Percentiles rank a stretch among this genome's conserved stretches.
Evolutionary conservation across 2,888 invertebrate species (phyloP).

Genomic region (Folsomia candida): DNA sequence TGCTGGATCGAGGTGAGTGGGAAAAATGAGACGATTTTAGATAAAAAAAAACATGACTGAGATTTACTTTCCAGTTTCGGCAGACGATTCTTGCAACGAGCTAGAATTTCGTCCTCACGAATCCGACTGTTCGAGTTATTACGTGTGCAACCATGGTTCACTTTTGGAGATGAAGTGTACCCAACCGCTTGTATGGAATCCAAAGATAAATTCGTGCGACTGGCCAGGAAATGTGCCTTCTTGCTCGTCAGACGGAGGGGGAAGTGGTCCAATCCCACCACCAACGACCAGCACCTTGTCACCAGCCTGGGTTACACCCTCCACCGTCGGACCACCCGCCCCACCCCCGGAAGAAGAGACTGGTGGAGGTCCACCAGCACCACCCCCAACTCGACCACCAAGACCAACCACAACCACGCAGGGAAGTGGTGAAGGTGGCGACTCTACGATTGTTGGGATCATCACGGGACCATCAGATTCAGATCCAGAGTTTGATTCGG

Average conservation of each 20-base stretch:
- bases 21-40: too few species aligned
- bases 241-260: not conserved
- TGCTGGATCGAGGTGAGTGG: too few species aligned
- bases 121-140: not conserved
- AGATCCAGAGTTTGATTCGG: not conserved
- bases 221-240: too few species aligned
- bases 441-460: not conserved
- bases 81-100: conserved; percentile 26
- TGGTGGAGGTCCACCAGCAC: not conserved
- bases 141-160: not conserved
- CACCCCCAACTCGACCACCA: not conserved
- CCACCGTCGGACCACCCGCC: not conserved
- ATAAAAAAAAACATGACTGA: too few species aligned
- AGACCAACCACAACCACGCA: not conserved
- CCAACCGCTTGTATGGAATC: conserved; percentile 5
- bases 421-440: not conserved
- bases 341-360: not conserved
- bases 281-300: not conserved
- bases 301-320: not conserved
- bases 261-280: not conserved
- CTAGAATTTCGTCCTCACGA: not conserved
- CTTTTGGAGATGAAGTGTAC: not conserved
- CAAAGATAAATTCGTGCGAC: conserved; percentile 4
- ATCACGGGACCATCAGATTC: not conserved
- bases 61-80: too few species aligned